Evolutionary conservation across 2,888 invertebrate genomes (phyloP).

Genomic region (Drosophila prostipennis): DNA sequence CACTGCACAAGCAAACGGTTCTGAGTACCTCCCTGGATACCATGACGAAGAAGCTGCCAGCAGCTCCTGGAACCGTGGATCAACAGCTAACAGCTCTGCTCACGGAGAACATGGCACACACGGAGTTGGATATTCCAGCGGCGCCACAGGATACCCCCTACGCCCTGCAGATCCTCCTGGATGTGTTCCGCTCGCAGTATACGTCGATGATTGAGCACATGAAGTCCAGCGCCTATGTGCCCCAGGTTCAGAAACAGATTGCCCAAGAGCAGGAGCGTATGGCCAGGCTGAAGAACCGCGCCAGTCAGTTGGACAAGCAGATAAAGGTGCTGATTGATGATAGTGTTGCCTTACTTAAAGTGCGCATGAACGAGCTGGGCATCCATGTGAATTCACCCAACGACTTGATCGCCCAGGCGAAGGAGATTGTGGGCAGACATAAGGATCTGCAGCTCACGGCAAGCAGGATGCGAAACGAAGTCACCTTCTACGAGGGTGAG

Average conservation of each 20-base stretch:
- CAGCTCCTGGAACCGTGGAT: conserved; percentile 96
- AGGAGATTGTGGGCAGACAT: conserved; percentile 96
- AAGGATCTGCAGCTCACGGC: conserved; percentile 96
- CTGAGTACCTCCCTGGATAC: conserved; percentile 92
- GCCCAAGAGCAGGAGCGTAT: conserved; percentile 94
- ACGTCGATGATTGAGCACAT: conserved; percentile 93
- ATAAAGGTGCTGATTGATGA: conserved; percentile 96
- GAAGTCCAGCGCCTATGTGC: conserved; percentile 91
- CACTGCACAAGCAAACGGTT: conserved; percentile 94
- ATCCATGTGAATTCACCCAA: conserved; percentile 94
- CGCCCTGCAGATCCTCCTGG: conserved; percentile 93
- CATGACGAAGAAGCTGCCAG: conserved; percentile 90
- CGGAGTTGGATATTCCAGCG: conserved; percentile 92
- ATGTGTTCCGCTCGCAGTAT: conserved; percentile 93
- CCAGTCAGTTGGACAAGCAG: conserved; percentile 96
- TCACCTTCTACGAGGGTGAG: conserved; percentile 88
- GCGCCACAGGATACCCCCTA: conserved; percentile 92
- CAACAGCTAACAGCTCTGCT: conserved; percentile 93
- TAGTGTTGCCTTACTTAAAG: conserved; percentile 94
- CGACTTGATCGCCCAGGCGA: conserved; percentile 93
- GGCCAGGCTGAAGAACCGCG: conserved; percentile 91
- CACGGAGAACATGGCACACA: conserved; percentile 89
- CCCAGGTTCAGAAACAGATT: conserved; percentile 90
- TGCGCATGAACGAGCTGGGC: conserved; percentile 95
- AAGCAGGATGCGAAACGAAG: conserved; percentile 93